Evolutionary conservation across 2,888 invertebrate species (phyloP).

Genomic region (Sinodicranocentrus sp.): DNA sequence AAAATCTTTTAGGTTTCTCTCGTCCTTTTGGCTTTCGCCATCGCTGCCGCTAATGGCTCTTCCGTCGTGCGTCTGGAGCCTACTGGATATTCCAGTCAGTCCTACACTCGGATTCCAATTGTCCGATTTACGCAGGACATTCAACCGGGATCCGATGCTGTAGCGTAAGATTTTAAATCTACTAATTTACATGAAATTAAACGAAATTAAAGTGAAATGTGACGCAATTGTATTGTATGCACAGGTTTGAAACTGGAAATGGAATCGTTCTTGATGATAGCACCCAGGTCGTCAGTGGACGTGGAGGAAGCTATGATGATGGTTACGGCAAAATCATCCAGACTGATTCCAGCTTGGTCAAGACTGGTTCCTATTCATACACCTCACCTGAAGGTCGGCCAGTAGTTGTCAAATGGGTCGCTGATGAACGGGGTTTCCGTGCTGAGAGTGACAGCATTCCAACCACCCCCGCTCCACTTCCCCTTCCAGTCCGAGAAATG

Average conservation of each 20-base stretch:
- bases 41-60: conserved; percentile 15
- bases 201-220: no score
- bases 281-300: conserved; percentile 34
- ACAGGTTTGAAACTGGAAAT: conserved; percentile 48
- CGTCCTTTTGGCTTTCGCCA: conserved; percentile 17
- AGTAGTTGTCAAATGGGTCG: conserved; percentile 39
- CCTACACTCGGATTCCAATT: conserved; percentile 17
- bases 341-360: conserved; percentile 32
- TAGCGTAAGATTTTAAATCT: conserved; percentile 19
- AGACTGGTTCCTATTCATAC: conserved; percentile 34
- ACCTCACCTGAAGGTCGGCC: conserved; percentile 33
- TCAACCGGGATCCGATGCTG: conserved; percentile 20
- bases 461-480: not conserved
- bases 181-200: no score
- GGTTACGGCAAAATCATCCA: conserved; percentile 32
- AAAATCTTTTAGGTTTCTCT: conserved; percentile 22
- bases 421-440: conserved; percentile 52
- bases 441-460: conserved; percentile 35
- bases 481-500: no score
- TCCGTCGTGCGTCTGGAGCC: conserved; percentile 36
- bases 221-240: no score
- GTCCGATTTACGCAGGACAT: conserved; percentile 40
- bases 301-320: conserved; percentile 39
- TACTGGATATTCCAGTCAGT: not conserved
- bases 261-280: conserved; percentile 28